Base-by-base conservation (phyloP, 2,113 vertebrate genomes). In the Melanostigma gelatinosum region DNA sequence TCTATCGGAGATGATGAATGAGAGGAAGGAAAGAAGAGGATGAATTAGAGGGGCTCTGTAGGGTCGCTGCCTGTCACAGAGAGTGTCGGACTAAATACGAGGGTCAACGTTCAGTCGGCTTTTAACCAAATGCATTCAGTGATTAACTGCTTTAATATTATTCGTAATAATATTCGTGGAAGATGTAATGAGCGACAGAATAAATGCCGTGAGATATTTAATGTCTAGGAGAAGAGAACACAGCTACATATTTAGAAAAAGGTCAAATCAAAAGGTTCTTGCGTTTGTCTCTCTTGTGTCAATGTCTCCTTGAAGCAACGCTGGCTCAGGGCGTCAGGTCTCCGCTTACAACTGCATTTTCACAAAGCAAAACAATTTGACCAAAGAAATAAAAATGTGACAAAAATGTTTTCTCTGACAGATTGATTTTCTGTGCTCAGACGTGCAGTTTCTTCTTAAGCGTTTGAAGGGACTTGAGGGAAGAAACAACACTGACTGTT, bases 1-100 rank as follows among this genome's bases (percentile, higher is more conserved):
- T 82, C 20, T 34, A 48, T 71, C 70, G 65, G 71, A 71, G 58
- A 34, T 67, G 61, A 86, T 83, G 15, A 80, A 77, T 81, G 74
- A 58, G 40, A 67, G 46, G 61, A 77, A 38, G 32, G 20, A 75
- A 10, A 8, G 24, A 75, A 15, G 24, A 62, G 52, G 61, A 70
- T 52, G 72, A 66, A 67, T 61, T 60, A 44, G 42, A 71, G 10
- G 0, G 9, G 29, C 50, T 44, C 68, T 62, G 72, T 6, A 38
- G 29, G 18, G 34, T n/a, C 10, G 10, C 36, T 20, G 52, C 50
- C 8, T 44, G 18, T 44, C 9, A 42, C 18, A 42, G 10, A 42
- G 10, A 32, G 62, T 0, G 20, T 4, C 11, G 1, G 27, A 24
- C 5, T 34, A 18, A 7, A 32, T 63, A 3, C 16, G 63, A 72